Evolutionary conservation across 2,113 vertebrate genomes (phyloP), one percentile per base, ranked within the genome.

Genomic region (Benitochromis conjunctus): DNA sequence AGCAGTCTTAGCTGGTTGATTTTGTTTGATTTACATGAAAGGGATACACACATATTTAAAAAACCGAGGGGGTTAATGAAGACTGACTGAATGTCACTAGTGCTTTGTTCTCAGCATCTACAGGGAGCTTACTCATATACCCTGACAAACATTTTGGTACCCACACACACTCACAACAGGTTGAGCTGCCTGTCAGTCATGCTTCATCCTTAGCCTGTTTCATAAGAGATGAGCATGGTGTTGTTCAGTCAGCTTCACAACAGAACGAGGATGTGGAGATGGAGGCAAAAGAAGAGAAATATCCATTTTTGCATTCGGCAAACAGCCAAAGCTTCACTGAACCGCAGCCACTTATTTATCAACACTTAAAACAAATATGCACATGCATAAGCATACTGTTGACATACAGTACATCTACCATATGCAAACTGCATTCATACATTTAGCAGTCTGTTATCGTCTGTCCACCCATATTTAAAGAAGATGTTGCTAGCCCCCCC

Each of bases 1-100:
- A 84, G 60, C 21, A 87, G 53, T 88, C 13, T 78, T 82, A 19
- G 34, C n/a, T 55, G n/a, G 64, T 86, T 85, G 57, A 26, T 86
- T 93, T 89, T 62, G 56, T 90, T 89, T 91, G 69, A 86, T 86
- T 86, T 55, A 60, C 38, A 79, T 88, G 31, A 84, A 88, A 88
- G 13, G 21, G n/a, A 84, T 57, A 66, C 71, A 53, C 9, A 19
- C 81, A 53, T 16, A 1, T 85, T 88, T 85, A 62, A 82, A 90
- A 69, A 85, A 84, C n/a, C 10, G 53, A 78, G 57, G 54, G 78
- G 82, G 62, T 91, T 92, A 91, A 90, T 89, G 66, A 89, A 89
- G 77, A 86, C 77, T 53, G 86, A 90, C 64, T 83, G 79, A 86
- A 84, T 83, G 85, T 81, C 81, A 80, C 51, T 80, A 21, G 43